A percentile compares a stretch with the other conserved stretches of the same genome.
phyloP scores from a whole-genome alignment of 2,113 vertebrate species.

The Tamias sibiricus region DNA sequence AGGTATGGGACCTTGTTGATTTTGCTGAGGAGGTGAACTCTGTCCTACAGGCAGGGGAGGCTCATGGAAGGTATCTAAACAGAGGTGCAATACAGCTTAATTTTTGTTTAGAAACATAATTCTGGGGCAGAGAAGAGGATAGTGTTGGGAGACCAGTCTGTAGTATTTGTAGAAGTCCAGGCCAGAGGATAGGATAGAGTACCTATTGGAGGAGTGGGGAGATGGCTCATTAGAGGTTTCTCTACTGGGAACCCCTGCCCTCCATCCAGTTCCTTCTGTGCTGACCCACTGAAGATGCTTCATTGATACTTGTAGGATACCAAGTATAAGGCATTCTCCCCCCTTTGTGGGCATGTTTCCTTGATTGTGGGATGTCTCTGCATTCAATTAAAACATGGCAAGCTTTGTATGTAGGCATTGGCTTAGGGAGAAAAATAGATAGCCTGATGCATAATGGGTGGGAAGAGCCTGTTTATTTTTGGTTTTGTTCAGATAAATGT shows the following conservation, averaged over 20 bases:
- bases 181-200: neutral
- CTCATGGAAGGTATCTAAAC: neutral
- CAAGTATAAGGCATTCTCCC: neutral
- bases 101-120: neutral
- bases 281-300: neutral
- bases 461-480: slow-evolving; percentile 44
- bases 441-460: neutral
- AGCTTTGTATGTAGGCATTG: neutral
- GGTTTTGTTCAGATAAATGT: slow-evolving; percentile 10
- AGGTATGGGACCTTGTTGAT: neutral
- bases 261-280: neutral
- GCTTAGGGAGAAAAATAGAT: neutral
- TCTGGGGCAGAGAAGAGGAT: neutral
- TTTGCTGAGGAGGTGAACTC: neutral
- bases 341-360: neutral
- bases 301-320: neutral
- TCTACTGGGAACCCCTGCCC: neutral
- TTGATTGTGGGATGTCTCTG: neutral
- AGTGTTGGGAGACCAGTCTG: neutral
- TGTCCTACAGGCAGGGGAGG: neutral
- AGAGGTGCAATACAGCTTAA: neutral
- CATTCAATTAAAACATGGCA: neutral
- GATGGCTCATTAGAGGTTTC: neutral
- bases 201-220: neutral
- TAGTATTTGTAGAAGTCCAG: neutral